A percentile compares a stretch with the other conserved stretches of the same genome.
Evolutionary conservation across 2,113 vertebrate species (phyloP).

Genomic region (Cephalopholis sonnerati): DNA sequence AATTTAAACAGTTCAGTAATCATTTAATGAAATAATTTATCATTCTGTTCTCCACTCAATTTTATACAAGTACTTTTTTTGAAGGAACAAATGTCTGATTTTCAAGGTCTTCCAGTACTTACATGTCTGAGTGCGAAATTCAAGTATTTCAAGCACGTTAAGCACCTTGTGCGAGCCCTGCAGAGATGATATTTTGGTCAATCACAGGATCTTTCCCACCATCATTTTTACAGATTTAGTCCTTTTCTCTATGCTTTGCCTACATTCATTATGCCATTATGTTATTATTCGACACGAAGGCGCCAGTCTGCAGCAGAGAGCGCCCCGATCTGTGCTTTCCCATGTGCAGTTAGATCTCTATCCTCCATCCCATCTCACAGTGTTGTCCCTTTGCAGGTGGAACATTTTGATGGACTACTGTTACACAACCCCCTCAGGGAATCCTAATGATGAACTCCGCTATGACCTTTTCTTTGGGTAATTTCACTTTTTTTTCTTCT

Average conservation of each 20-base stretch:
- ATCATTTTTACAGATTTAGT: constrained; percentile 39
- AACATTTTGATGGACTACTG: constrained; percentile 99
- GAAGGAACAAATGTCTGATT: too few species aligned
- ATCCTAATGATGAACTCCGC: constrained; percentile 94
- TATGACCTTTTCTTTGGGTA: constrained; percentile 98
- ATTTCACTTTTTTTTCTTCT: constrained; percentile 52
- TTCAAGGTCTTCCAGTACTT: too few species aligned
- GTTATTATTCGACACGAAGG: constrained; percentile 67
- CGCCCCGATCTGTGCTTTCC: constrained; percentile 50
- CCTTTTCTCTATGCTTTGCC: constrained; percentile 42
- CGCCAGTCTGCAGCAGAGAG: constrained; percentile 74
- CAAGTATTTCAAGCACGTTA: too few species aligned
- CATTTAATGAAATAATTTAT: too few species aligned
- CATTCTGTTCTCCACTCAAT: too few species aligned
- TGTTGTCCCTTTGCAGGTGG: constrained; percentile 88
- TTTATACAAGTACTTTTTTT: too few species aligned
- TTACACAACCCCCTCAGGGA: constrained; percentile 97
- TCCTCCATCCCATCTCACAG: constrained; percentile 64
- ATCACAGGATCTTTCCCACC: constrained; percentile 24
- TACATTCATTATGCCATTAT: constrained; percentile 66
- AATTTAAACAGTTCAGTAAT: too few species aligned
- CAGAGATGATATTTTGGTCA: constrained; percentile 20
- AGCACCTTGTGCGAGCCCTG: too few species aligned
- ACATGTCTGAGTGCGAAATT: too few species aligned
- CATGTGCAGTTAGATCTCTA: constrained; percentile 72